Base-by-base conservation (phyloP, 1,140 invertebrate species). In the Ceratoteleas bidentatus region DNA sequence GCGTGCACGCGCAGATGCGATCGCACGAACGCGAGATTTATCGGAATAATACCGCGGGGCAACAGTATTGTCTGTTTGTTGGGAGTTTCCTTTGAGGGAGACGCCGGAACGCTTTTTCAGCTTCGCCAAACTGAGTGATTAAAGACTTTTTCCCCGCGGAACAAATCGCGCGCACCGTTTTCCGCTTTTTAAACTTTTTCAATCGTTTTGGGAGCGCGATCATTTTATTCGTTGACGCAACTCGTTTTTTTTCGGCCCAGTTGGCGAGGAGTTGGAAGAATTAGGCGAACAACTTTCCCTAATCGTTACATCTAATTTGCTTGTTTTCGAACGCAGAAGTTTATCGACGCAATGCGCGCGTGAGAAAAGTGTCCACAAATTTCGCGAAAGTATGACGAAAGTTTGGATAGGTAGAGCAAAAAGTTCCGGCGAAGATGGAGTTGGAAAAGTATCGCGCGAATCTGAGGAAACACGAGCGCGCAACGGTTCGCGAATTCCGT, bases 371-470 rank as follows among this genome's bases (percentile, higher is more conserved):
- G 15, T n/a, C 43, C 49, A 49, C 32, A 49, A 36, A 68, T 66
- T 56, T 40, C n/a, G 32, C 14, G 40, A 16, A 65, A 56, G 65
- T 68, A 57, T 49, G 53, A 57, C 32, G 13, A 68, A 57, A 57
- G 38, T 47, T 45, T 47, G 40, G 7, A 33, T 47, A 47, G 47
- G 53, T 68, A 68, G 38, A 36, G 32, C 16, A n/a, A 57, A 49
- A 57, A 57, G 53, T 68, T 57, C 14, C 36, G 54, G 43, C 11
- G 34, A 56, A 47, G 52, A 56, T 56, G 52, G 32, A 45, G 38
- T 56, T 56, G 34, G 15, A 47, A 54, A 53, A 52, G 24, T 47
- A 36, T 52, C 36, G 34, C 33, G 13, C 15, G 13, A 56, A 45
- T 66, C 52, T 56, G 24, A 56, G 56, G 40, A 66, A 56, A 6